Percentiles rank a stretch among this genome's conserved stretches.
Evolutionary conservation across 2,797 vertebrate species (phyloP).

Genomic region (Amazonetta brasiliensis): DNA sequence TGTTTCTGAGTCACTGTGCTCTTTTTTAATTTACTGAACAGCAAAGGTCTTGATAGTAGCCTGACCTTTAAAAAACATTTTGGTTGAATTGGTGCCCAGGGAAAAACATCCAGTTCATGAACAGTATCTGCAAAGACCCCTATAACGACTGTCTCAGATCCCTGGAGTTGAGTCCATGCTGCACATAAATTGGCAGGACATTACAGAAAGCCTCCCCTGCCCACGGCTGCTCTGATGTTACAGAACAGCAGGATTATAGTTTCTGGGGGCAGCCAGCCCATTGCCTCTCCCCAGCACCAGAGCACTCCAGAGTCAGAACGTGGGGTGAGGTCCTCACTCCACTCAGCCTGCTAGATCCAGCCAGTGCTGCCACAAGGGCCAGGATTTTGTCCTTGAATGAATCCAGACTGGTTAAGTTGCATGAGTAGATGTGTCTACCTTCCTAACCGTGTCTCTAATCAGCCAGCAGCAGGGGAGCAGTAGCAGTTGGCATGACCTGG

Average conservation of each 20-base stretch:
- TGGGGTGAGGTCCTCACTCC: background rate
- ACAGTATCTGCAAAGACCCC: background rate
- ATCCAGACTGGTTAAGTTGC: background rate
- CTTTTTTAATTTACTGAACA: background rate
- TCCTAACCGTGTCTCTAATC: rapidly evolving
- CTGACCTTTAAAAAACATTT: background rate
- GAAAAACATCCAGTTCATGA: background rate
- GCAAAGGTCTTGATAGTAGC: background rate
- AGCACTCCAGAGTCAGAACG: background rate
- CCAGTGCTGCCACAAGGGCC: background rate
- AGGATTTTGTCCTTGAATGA: background rate
- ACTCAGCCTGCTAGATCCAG: background rate
- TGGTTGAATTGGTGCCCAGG: background rate
- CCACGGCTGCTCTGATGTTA: background rate
- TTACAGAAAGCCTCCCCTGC: background rate
- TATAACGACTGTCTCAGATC: background rate
- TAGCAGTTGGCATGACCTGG: background rate
- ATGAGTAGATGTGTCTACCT: background rate
- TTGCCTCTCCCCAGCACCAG: background rate
- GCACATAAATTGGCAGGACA: background rate
- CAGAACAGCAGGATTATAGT: background rate
- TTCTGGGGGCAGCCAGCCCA: background rate
- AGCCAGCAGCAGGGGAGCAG: rapidly evolving
- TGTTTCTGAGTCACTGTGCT: background rate
- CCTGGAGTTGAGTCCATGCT: background rate